Percentiles rank a stretch among this genome's conserved stretches.
Evolutionary conservation across 2,888 invertebrate genomes (phyloP).

Genomic region (Melanotus villosus): DNA sequence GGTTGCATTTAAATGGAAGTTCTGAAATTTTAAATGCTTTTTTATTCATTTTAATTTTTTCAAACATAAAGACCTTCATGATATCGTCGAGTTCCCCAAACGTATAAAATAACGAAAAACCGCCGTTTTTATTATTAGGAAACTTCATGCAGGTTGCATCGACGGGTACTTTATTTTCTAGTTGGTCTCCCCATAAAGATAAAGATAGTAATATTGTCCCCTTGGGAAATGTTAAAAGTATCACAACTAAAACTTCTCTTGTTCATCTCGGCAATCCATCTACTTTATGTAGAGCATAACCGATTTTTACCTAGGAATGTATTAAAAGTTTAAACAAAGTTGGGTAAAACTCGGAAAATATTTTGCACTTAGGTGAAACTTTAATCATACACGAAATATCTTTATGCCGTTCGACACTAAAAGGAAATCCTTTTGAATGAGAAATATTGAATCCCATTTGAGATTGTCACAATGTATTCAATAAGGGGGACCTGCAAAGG

Average conservation of each 20-base stretch:
- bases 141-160: too few species aligned
- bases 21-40: too few species aligned
- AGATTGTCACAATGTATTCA: slow-evolving; percentile 33
- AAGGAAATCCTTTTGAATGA: neutral
- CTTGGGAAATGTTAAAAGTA: slow-evolving; percentile 31
- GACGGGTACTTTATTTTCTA: slow-evolving; percentile 2
- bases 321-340: slow-evolving; percentile 21
- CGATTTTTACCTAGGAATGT: slow-evolving; percentile 1
- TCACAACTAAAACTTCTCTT: slow-evolving; percentile 20
- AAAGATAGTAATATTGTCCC: slow-evolving; percentile 22
- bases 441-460: slow-evolving; percentile 27
- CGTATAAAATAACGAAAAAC: too few species aligned
- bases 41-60: too few species aligned
- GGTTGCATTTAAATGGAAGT: too few species aligned
- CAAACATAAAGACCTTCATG: too few species aligned
- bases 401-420: neutral
- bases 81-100: too few species aligned
- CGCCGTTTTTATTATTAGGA: too few species aligned
- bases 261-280: slow-evolving; percentile 26
- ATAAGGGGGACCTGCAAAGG: slow-evolving; percentile 17
- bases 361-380: neutral
- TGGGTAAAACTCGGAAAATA: neutral
- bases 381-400: neutral
- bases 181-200: slow-evolving; percentile 26
- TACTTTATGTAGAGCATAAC: slow-evolving; percentile 22